Conservation (phyloP, 2,888 invertebrate genomes). For the Nebria salina region DNA sequence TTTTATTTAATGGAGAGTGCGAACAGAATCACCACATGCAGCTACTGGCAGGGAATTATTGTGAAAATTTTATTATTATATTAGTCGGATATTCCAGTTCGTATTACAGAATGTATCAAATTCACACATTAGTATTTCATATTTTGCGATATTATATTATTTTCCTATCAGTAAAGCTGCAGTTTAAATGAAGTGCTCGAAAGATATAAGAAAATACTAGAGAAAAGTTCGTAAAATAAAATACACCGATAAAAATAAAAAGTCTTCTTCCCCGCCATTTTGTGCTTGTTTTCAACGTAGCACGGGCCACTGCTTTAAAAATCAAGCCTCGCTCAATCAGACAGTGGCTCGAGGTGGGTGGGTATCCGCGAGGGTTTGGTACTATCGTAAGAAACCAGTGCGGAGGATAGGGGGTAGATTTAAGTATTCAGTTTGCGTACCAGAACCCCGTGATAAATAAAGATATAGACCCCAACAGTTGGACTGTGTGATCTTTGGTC, state of each 20-base stretch:
- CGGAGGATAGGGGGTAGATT: slow-evolving; percentile 52
- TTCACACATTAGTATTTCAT: neutral
- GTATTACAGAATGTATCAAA: neutral
- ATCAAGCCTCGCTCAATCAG: slow-evolving; percentile 63
- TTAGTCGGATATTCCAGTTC: slow-evolving; percentile 3
- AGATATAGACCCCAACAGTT: slow-evolving; percentile 56
- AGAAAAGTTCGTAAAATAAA: neutral
- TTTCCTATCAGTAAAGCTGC: neutral
- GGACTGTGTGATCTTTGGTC: neutral
- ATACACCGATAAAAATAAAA: slow-evolving; percentile 4
- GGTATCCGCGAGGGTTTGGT: neutral
- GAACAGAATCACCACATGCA: slow-evolving; percentile 7
- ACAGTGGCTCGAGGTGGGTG: slow-evolving; percentile 52
- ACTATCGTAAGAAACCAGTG: slow-evolving; percentile 22
- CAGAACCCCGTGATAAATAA: slow-evolving; percentile 62
- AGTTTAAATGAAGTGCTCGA: no score
- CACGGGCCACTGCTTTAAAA: slow-evolving; percentile 57
- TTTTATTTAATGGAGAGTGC: neutral
- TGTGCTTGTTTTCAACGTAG: slow-evolving; percentile 11
- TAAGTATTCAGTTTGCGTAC: slow-evolving; percentile 59
- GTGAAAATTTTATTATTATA: slow-evolving; percentile 20
- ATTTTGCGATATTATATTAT: no score
- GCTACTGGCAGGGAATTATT: slow-evolving; percentile 8
- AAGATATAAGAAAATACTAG: neutral
- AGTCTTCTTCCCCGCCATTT: neutral